Percentiles rank a stretch among this genome's conserved stretches.
Conservation (phyloP, 2,797 vertebrate species). For the Manis javanica region DNA sequence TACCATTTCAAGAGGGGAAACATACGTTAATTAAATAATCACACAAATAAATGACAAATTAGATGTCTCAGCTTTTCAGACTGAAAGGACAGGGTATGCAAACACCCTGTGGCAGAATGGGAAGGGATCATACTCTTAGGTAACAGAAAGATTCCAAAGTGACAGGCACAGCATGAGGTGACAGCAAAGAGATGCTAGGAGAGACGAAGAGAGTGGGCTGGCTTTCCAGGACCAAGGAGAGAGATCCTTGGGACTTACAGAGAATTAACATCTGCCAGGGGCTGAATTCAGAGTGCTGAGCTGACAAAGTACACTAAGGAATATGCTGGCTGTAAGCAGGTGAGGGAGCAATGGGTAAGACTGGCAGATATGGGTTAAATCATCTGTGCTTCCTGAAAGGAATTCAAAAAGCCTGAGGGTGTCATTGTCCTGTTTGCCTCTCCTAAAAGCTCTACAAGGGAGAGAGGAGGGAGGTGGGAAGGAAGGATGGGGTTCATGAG, state of each 20-base stretch:
- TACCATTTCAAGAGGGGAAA: neutral
- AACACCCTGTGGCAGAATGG: neutral
- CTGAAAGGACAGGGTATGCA: neutral
- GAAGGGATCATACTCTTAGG: neutral
- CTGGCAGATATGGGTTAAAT: neutral
- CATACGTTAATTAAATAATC: neutral
- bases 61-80: neutral
- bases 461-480: neutral
- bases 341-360: neutral
- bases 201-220: neutral
- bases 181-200: neutral
- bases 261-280: neutral
- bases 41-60: neutral
- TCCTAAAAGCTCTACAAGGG: neutral
- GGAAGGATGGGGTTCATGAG: neutral
- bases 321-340: neutral
- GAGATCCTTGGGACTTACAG: neutral
- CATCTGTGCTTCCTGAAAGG: neutral
- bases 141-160: neutral
- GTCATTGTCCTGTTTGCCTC: neutral
- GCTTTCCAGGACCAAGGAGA: neutral
- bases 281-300: neutral
- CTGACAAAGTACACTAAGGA: neutral
- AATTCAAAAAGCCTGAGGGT: constrained; percentile 40
- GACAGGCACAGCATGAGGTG: neutral